Base-by-base conservation (phyloP, 2,113 vertebrate genomes). In the Henicopernis longicauda region DNA sequence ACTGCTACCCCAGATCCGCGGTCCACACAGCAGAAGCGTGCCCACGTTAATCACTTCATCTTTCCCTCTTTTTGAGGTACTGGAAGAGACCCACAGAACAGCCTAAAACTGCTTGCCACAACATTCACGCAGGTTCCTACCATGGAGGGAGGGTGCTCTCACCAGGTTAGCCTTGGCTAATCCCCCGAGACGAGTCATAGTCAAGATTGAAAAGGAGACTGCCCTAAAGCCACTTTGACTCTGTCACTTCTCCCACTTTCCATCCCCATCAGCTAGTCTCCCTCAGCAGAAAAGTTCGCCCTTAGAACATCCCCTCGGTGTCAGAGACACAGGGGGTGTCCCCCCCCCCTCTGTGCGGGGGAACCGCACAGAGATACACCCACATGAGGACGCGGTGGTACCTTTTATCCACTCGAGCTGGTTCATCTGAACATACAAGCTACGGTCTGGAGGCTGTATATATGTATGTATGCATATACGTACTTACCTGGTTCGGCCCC, bases 401-500 rank as follows among this genome's bases (percentile, higher is more conserved):
- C 8, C 0, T 63, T 81, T 61, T 38, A 47, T 11, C 47, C 26
- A 34, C 36, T 44, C 7, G 34, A 57, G 54, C 26, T 25, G 26
- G 21, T 34, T 77, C 45, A 71, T n/a, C 25, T 9, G 11, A 14
- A 38, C 11, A 10, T 6, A 19, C 6, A 47, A 45, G 10, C 34
- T 23, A 4, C 0, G 0, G 14, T 23, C 32, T 71, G 20, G 17
- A 85, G 57, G 13, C 22, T 89, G 21, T 8, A 38, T n/a, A n/a
- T n/a, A 36, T 4, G 20, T 7, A 25, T 80, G 17, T 9, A 42
- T 3, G 6, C 16, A 11, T 1, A 3, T 19, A 40, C 4, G 18
- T 7, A 34, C 79, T 80, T 69, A 93, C 79, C 82, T 40, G 25
- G 22, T 45, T 31, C 42, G 62, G 47, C 23, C 49, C 44, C 17